phyloP scores from a whole-genome alignment of 2,113 vertebrate genomes.

The Glaucomys volans region DNA sequence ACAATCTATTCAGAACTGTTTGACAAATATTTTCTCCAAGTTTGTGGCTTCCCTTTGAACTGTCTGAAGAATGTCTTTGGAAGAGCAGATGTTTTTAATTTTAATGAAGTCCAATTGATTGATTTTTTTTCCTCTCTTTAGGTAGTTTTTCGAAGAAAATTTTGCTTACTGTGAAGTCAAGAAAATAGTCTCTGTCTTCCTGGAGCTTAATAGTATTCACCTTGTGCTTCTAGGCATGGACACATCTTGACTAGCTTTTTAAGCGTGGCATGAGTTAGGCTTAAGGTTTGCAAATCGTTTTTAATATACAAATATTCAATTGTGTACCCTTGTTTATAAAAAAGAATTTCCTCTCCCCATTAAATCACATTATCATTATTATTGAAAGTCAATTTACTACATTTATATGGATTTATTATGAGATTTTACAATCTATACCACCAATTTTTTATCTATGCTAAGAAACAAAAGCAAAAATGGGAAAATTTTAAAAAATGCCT shows the following conservation, averaged over 20 bases:
- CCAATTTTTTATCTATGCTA: background rate
- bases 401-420: constrained; percentile 4
- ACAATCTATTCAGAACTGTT: constrained; percentile 13
- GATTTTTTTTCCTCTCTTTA: constrained; percentile 6
- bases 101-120: background rate
- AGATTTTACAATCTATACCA: background rate
- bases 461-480: background rate
- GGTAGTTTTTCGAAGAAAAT: background rate
- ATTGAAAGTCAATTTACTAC: background rate
- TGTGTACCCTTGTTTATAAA: background rate
- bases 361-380: background rate
- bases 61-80: constrained; percentile 7
- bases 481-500: too few relatives aligned
- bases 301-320: background rate
- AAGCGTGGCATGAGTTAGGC: background rate
- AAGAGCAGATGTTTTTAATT: constrained; percentile 50
- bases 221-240: background rate
- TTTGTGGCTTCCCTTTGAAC: constrained; percentile 32
- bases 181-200: background rate
- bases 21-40: constrained; percentile 22
- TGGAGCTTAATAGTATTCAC: background rate
- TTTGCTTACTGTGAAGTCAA: constrained; percentile 18
- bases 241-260: background rate
- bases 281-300: background rate
- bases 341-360: background rate